Base-by-base conservation (phyloP, 2,888 invertebrate species). In the Erynnis tages region DNA sequence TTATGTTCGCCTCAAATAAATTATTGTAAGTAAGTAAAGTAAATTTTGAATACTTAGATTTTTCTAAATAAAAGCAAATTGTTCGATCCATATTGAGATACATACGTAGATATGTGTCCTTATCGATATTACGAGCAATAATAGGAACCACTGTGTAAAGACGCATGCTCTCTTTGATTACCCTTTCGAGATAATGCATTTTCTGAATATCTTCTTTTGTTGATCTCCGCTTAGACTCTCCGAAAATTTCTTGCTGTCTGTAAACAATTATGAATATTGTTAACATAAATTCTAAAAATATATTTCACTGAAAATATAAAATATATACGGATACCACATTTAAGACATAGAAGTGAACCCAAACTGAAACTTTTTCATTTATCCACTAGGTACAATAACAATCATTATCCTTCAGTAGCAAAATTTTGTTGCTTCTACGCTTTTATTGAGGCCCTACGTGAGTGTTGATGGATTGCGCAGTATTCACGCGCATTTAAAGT, bases 141-240 rank as follows among this genome's bases (percentile, higher is more conserved):
- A 91, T 73, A 0, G 91, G 91, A 0, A 86, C 92, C 0, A 91
- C 85, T 0, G 92, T 91, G 66, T 91, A 92, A 1, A 92, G 68
- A 27, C 92, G 77, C 78, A 92, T 79, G 43, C 91, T 90, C 67
- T 92, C 92, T 62, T 92, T 92, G 23, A 92, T 89, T 0, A 91
- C 91, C 59, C 91, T 71, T 61, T 92, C 92, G 46, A 91, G 68
- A 61, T 90, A 91, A 21, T 83, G 74, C 86, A 92, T 89, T 52
- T 90, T 79, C 19, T 82, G 70, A 25, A 92, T 64, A 55, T 92
- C 91, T 50, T 85, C 82, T 59, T 85, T 82, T 17, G 67, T 80
- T 1, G 91, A 75, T 1, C 73, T 73, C n/a, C 80, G 69, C 25
- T 75, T 75, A 0, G 84, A 79, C 34, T 77, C 65, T 0, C 83